Base-by-base conservation (phyloP, 2,888 invertebrate genomes). In the Dryomyza anilis region DNA sequence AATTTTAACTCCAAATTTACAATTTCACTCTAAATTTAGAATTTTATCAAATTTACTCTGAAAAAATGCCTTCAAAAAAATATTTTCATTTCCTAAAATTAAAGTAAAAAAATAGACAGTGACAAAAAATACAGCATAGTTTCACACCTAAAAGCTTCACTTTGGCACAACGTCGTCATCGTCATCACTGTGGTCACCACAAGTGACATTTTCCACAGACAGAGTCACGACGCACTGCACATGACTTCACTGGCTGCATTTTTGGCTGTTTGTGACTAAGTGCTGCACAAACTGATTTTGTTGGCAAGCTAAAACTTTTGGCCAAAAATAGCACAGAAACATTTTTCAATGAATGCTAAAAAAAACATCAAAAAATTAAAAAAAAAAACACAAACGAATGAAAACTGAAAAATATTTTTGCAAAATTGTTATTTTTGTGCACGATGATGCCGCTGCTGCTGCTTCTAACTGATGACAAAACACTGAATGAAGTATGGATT, bases 401-500 rank as follows among this genome's bases (percentile, higher is more conserved):
- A n/a, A n/a, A n/a, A n/a, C n/a, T n/a, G n/a, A n/a, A n/a, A n/a
- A n/a, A 29, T 29, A n/a, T n/a, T n/a, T 27, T 52, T 43, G 25
- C 29, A 52, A 52, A 52, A 27, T 36, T 56, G 55, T 36, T 33
- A 23, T 56, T 36, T 36, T 56, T n/a, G n/a, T n/a, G n/a, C n/a
- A n/a, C n/a, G n/a, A n/a, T n/a, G n/a, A n/a, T n/a, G n/a, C n/a
- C n/a, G n/a, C n/a, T n/a, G n/a, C n/a, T n/a, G 23, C 19, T 43
- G 46, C 29, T 14, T 10, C 58, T 30, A 46, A 29, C 58, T 58
- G 58, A 58, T 58, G 58, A 58, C 58, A 58, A 58, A 58, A 58
- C 46, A 58, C 21, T 58, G 46, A 46, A 29, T 46, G 46, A 58
- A 46, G 45, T 58, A 46, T 58, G 46, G 46, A 30, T 46, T 45